Evolutionary conservation across 2,888 invertebrate species (phyloP), one percentile per base, ranked within the genome.

Genomic region (Psylliodes chrysocephalus): DNA sequence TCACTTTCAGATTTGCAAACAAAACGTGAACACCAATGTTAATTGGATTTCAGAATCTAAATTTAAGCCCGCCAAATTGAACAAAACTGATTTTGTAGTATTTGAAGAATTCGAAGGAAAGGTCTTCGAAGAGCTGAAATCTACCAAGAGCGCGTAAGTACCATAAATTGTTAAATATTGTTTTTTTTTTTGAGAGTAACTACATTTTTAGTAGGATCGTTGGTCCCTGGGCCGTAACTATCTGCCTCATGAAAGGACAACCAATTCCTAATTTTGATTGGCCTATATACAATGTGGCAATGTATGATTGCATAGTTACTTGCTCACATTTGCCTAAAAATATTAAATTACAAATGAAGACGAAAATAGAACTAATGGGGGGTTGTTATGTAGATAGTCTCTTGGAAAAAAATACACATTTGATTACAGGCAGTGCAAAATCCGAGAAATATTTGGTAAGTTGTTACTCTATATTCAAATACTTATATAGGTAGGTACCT

Each of bases 261-360:
- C 84, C 90, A 0, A 90, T 96, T 71, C 95, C 95, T 0, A 86
- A 89, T 57, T 90, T 88, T 3, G 86, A 86, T 0, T 89, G 88
- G 75, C 94, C 96, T 0, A 88, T 96, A 1, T 94, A 87, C 75
- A 92, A 91, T 18, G 86, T 92, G 51, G 92, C 94, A 0, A 94
- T 96, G 95, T 84, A 88, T 71, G 87, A 88, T 15, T 80, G 92
- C 18, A 84, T 89, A 4, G 82, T 94, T 19, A 89, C 90, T 1
- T 87, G 88, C 12, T 91, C 92, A 0, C 69, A 76, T 62, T 60
- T 67, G 82, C 83, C 72, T 74, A 81, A 78, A 68, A 60, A 56
- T 10, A 46, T 53, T 1, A 82, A 91, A 87, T 84, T 87, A 38
- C 82, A 85, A 19, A 82, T 93, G 2, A 87, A 86, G 69, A 83